Percentiles rank a stretch among this genome's conserved stretches.
Evolutionary conservation across 2,888 invertebrate species (phyloP).

Genomic region (Drosophila setosimentum): DNA sequence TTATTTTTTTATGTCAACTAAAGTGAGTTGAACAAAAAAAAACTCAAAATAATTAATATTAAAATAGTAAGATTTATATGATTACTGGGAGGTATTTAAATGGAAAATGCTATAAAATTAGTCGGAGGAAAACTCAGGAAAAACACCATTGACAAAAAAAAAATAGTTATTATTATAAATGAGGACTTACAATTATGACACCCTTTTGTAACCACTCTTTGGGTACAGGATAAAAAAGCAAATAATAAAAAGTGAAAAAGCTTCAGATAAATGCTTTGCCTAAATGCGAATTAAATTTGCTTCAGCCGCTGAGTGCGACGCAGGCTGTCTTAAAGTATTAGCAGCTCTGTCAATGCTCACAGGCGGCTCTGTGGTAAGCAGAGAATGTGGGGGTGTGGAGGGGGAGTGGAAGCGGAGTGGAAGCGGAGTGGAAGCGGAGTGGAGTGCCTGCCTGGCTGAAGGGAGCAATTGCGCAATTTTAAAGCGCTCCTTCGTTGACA

Average conservation of each 20-base stretch:
- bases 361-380: slow-evolving; percentile 8
- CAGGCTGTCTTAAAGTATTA: slow-evolving; percentile 76
- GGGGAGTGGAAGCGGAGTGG: too few relatives aligned
- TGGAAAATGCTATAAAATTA: background rate
- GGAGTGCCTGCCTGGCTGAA: slow-evolving; percentile 46
- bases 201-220: background rate
- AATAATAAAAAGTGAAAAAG: slow-evolving; percentile 2
- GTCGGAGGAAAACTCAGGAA: background rate
- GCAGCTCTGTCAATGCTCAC: slow-evolving; percentile 57
- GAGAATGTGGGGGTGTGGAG: background rate
- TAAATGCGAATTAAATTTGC: slow-evolving; percentile 78
- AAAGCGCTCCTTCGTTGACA: slow-evolving; percentile 54
- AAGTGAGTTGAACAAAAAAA: background rate
- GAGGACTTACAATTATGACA: background rate
- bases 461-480: slow-evolving; percentile 63
- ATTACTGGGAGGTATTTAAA: background rate
- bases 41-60: background rate
- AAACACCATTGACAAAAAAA: background rate
- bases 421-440: too few relatives aligned
- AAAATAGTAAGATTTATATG: background rate
- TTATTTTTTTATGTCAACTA: background rate
- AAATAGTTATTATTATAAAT: background rate
- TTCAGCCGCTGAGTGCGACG: slow-evolving; percentile 35
- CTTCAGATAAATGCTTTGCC: slow-evolving; percentile 45
- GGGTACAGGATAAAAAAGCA: background rate